A percentile compares a stretch with the other conserved stretches of the same genome.
These are phyloP conservation scores for Cataglyphis rosenhaueri DNA, from an alignment of 2,888 invertebrate species.

Conservation along the genomic window DNA sequence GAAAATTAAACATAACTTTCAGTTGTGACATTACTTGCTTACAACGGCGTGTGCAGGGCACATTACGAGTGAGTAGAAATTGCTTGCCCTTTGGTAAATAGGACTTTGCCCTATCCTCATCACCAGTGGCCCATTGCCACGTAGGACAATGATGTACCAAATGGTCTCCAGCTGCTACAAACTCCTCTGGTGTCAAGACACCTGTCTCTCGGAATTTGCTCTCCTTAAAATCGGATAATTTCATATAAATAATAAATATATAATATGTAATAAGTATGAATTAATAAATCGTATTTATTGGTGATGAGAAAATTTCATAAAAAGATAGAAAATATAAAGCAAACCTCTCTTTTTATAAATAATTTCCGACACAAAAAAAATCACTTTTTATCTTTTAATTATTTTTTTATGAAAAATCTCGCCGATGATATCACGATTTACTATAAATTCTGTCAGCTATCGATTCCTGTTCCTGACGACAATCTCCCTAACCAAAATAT, in stretches of 20 bases:
- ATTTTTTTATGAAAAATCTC: conserved; percentile 27
- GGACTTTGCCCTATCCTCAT: conserved; percentile 94
- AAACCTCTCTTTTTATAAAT: not conserved
- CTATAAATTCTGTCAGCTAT: not conserved
- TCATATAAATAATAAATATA: conserved; percentile 18
- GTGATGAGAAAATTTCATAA: too few relatives aligned
- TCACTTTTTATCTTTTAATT: not conserved
- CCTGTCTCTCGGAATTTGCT: conserved; percentile 99
- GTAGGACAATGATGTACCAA: conserved; percentile 99
- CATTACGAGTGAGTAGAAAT: conserved; percentile 98
- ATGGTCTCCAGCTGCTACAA: conserved; percentile 99
- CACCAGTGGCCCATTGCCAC: conserved; percentile 99
- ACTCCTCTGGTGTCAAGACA: conserved; percentile 99
- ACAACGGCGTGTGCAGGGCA: conserved; percentile 98
- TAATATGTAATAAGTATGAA: too few relatives aligned
- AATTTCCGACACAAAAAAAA: not conserved
- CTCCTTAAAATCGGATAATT: conserved; percentile 88
- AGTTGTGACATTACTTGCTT: conserved; percentile 89
- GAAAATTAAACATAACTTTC: not conserved
- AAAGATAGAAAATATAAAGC: not conserved
- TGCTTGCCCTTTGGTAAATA: conserved; percentile 98
- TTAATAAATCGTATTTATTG: not conserved
- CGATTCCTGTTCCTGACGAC: not conserved
- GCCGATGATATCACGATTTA: not conserved
- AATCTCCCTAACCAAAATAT: conserved; percentile 5